Base-by-base conservation (phyloP, 2,113 vertebrate genomes). In the Columbina picui region DNA sequence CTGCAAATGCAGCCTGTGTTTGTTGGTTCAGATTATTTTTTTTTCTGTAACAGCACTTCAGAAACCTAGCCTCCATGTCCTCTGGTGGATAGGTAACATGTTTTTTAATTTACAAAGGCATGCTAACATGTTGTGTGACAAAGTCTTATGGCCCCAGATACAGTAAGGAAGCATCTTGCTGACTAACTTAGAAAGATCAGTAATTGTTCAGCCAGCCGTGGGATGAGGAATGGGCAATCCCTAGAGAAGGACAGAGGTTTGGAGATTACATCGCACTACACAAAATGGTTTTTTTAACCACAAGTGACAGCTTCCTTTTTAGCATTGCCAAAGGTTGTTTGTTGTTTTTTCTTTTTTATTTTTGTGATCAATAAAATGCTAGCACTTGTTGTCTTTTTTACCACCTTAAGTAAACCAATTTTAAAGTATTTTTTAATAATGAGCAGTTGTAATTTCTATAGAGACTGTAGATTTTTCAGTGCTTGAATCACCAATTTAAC, bases 1-100 rank as follows among this genome's bases (percentile, higher is more conserved):
- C 17, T 0, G 2, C 36, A 12, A 3, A 9, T 9, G 8, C 17
- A 38, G 30, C 20, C 25, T 11, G 3, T 1, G 0, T 84, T 38
- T 57, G 8, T 13, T 70, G 22, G 5, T 14, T 34, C 12, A 29
- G 36, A 22, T 53, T 57, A 2, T 20, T 45, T 67, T 7, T 43
- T 67, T 67, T 55, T 9, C 38, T 59, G 3, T 14, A 59, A 57
- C 9, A 38, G 6, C 30, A 32, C 12, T 27, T 32, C 12, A 8
- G 4, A 57, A 81, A 49, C 23, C 38, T 30, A 19, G 6, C 3
- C 10, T 11, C 12, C 18, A 8, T 77, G 45, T 65, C 20, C 34
- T 87, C 68, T 70, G 26, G 19, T 20, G 61, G 61, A 41, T 6
- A 14, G 10, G 7, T 41, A 70, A 57, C 32, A 27, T 1, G 6